Evolutionary conservation across 1,140 invertebrate genomes (phyloP).

Genomic region (Limonius californicus): DNA sequence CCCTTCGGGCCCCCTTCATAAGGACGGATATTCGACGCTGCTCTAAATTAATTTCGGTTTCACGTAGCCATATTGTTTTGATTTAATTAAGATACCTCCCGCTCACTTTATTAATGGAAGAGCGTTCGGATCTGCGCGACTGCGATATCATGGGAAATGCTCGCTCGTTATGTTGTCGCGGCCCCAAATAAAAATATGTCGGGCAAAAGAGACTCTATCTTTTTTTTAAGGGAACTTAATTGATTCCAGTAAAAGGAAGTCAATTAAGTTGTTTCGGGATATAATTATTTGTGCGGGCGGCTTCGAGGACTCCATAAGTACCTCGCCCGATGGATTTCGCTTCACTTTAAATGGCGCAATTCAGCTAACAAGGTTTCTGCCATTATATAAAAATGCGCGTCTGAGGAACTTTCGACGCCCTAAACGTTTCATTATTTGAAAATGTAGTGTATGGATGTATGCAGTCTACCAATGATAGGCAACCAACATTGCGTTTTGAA

Average conservation of each 20-base stretch:
- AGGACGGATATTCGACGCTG: slow-evolving; percentile 16
- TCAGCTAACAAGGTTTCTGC: no score
- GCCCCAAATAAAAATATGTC: background rate
- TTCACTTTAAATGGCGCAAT: no score
- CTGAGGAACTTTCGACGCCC: no score
- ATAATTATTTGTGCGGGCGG: background rate
- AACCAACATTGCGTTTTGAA: no score
- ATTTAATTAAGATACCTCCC: slow-evolving; percentile 43
- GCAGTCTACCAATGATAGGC: no score
- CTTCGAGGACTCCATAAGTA: no score
- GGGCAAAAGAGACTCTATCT: background rate
- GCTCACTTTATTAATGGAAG: slow-evolving; percentile 36
- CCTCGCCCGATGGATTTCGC: no score
- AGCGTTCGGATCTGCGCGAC: slow-evolving; percentile 6
- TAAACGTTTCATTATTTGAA: no score
- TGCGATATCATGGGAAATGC: slow-evolving; percentile 1
- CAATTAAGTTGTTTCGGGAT: background rate
- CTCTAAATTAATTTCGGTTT: slow-evolving; percentile 40
- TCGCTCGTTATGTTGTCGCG: background rate
- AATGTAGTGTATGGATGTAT: no score
- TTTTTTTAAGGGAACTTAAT: background rate
- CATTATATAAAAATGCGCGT: no score
- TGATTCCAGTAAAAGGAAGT: background rate
- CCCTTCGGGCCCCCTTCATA: background rate
- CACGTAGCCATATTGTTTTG: slow-evolving; percentile 42